phyloP scores from a whole-genome alignment of 2,888 invertebrate genomes.

The Acanthopleura granulata region DNA sequence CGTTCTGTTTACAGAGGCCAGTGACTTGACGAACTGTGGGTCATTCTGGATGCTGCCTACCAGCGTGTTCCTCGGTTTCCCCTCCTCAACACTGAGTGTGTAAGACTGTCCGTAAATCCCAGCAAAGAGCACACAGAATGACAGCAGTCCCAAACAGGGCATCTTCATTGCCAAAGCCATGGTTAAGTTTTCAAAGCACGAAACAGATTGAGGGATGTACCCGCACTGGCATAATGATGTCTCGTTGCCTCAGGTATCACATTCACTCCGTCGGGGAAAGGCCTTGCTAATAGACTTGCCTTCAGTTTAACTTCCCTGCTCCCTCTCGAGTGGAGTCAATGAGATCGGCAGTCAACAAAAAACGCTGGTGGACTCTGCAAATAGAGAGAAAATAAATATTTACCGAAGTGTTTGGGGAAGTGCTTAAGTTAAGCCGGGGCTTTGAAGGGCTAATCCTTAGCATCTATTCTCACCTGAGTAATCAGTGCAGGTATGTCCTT shows the following conservation, averaged over 20 bases:
- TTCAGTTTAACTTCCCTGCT: not conserved
- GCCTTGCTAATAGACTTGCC: not conserved
- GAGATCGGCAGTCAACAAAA: constrained; percentile 8
- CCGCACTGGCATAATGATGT: no score
- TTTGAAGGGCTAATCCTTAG: constrained; percentile 5
- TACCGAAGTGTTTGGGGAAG: constrained; percentile 3
- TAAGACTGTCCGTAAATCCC: not conserved
- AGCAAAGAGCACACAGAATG: not conserved
- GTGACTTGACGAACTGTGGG: not conserved
- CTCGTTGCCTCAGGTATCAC: no score
- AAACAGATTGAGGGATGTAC: no score
- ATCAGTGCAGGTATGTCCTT: not conserved
- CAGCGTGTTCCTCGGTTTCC: not conserved
- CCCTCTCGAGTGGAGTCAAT: no score
- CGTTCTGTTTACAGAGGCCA: not conserved
- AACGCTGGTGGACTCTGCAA: constrained; percentile 15
- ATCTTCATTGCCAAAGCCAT: no score
- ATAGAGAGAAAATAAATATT: constrained; percentile 13
- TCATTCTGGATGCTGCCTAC: not conserved
- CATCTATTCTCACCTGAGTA: constrained; percentile 11
- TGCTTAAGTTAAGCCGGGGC: constrained; percentile 7
- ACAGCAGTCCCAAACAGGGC: not conserved
- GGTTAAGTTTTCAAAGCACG: no score
- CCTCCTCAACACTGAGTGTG: not conserved
- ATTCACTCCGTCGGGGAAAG: no score